Evolutionary conservation across 2,888 invertebrate species (phyloP), one percentile per base, ranked within the genome.

Genomic region (Dendrolimus pini): DNA sequence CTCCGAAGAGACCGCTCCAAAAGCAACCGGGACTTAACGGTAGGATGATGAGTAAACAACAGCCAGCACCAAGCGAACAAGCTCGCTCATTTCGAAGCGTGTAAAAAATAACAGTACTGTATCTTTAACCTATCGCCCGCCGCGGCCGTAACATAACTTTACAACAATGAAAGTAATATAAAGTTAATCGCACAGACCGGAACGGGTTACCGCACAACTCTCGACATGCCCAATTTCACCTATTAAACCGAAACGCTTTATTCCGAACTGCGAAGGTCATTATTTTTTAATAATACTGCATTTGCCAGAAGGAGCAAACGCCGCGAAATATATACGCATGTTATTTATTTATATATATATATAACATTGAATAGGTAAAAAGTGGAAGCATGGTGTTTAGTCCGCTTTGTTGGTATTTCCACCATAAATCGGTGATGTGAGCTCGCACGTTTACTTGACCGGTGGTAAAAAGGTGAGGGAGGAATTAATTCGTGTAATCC

Each of bases 101-200:
- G 30, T 30, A 30, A 47, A 47, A 47, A 47, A 47, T 47, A 47
- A 47, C 47, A 47, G 47, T 47, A 47, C 47, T 47, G 47, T 53
- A n/a, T 14, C 42, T 9, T 18, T 14, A 14, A 57, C 42, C 53
- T 9, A 41, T 13, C 42, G 7, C 12, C 41, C 41, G 63, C 56
- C 62, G 62, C 62, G 54, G 13, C 18, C 12, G 47, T 61, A 63
- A 63, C 62, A 64, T 60, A 64, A 62, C 62, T 63, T 68, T 66
- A 64, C 61, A 65, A 65, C 66, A 70, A 73, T 68, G 72, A 75
- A 75, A 74, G 75, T 71, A 67, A 72, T 70, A 63, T 66, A 68
- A 58, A 65, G 60, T 71, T 69, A 75, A 76, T 72, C 70, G 73
- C 67, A 62, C 55, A 13, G n/a, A 41, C 56, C 47, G 47, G 47